These are phyloP conservation scores for Lepetodrilus schrolli DNA, from an alignment of 2,888 invertebrate species.

Conservation along the genomic window DNA sequence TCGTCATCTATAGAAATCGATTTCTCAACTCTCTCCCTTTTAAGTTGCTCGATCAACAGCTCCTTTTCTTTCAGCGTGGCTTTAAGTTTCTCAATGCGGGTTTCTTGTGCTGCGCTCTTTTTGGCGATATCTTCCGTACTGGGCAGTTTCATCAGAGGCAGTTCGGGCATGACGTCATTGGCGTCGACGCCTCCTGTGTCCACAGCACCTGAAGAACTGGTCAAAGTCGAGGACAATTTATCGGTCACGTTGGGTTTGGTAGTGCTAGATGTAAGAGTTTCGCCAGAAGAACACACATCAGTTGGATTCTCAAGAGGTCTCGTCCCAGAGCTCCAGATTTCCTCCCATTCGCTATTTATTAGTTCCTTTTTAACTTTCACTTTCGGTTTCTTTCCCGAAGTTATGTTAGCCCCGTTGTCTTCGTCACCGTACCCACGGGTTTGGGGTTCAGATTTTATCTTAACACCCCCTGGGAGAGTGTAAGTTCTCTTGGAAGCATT, in stretches of 20 bases:
- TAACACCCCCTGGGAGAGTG: conserved; percentile 13
- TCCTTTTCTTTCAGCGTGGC: neutral
- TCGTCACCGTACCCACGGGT: conserved; percentile 34
- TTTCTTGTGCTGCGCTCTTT: neutral
- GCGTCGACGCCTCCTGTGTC: neutral
- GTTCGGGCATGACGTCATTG: neutral
- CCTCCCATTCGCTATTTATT: neutral
- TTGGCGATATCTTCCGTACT: neutral
- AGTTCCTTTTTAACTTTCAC: conserved; percentile 4
- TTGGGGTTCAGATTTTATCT: conserved; percentile 28
- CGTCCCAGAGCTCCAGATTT: neutral
- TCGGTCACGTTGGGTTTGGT: neutral
- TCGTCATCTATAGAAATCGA: neutral
- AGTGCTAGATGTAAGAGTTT: too few relatives aligned
- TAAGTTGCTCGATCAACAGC: neutral
- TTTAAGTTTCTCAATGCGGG: neutral
- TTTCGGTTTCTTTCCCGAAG: neutral
- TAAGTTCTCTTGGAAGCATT: too few relatives aligned
- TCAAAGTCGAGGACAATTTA: too few relatives aligned
- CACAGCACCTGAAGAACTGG: too few relatives aligned
- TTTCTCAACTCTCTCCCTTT: neutral
- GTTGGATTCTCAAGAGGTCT: neutral
- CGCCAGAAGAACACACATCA: neutral
- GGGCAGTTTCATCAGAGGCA: neutral
- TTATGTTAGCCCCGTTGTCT: neutral